Percentiles rank a stretch among this genome's conserved stretches.
Conservation (phyloP, 2,888 invertebrate genomes). For the Phlogophora meticulosa region DNA sequence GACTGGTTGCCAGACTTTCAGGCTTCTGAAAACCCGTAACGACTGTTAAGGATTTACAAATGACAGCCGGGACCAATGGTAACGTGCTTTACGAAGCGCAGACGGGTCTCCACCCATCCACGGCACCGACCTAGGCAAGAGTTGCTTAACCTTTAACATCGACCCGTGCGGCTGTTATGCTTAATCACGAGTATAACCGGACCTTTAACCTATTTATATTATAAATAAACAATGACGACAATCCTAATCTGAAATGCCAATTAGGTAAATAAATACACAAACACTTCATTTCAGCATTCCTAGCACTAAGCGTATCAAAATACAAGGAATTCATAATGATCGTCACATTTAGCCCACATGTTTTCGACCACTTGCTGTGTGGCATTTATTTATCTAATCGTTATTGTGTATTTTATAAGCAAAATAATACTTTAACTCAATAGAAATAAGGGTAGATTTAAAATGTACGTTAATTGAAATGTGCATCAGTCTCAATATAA, state of each 20-base stretch:
- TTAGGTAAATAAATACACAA: conserved; percentile 42
- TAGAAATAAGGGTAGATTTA: fast-evolving
- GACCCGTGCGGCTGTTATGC: no score
- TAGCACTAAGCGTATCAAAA: conserved; percentile 61
- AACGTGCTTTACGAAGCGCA: no score
- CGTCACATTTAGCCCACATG: conserved; percentile 65
- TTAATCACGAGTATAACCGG: not conserved
- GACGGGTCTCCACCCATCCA: no score
- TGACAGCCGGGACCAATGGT: no score
- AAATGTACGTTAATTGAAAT: conserved; percentile 17
- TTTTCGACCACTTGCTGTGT: conserved; percentile 75
- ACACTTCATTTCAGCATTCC: conserved; percentile 44
- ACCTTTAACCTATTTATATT: no score
- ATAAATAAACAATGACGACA: conserved; percentile 22
- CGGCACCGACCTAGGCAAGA: no score
- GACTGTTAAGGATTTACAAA: no score
- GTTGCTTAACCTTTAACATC: no score
- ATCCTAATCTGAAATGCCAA: conserved; percentile 31
- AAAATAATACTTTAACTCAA: not conserved
- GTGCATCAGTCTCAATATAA: conserved; percentile 41
- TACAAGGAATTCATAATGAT: conserved; percentile 70
- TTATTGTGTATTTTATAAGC: conserved; percentile 31
- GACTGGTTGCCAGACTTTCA: no score
- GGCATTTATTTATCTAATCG: conserved; percentile 68
- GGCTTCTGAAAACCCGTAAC: no score